Base-by-base conservation (phyloP, 2,113 vertebrate genomes). In the Calyptomena viridis region DNA sequence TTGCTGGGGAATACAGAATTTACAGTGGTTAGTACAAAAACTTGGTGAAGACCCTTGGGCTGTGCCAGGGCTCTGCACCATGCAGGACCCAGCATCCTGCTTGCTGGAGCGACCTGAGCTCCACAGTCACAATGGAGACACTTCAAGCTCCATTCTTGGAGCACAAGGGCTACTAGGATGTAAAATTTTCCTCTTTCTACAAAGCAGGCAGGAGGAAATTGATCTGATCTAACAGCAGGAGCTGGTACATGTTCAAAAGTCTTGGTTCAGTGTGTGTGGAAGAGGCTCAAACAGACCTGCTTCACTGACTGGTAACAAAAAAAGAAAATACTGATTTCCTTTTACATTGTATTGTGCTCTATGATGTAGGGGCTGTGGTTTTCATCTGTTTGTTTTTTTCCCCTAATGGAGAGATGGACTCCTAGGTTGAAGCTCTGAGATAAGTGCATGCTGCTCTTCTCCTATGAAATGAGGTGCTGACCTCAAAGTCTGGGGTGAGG, bases 301-400 rank as follows among this genome's bases (percentile, higher is more conserved):
- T 66, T 89, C 42, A 16, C 63, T 1, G 2, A 12, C 33, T 11
- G 52, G 8, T 39, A 55, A 47, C 14, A 63, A 11, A 46, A 50
- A 55, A 14, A 35, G 22, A 71, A 90, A 88, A 55, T 20, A 39
- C 19, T 37, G 8, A n/a, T 63, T 92, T 73, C 20, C 28, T 74
- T 87, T 86, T 37, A 20, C 35, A 3, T 2, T 56, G 13, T 18
- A 31, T 18, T 2, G 3, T 79, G 25, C n/a, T 80, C 31, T 11
- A 11, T n/a, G n/a, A 35, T 20, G 37, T 11, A 5, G 1, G 2
- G 7, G 2, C 6, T 87, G 44, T 23, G 33, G 3, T 25, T 39
- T 50, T 67, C 23, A 3, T 50, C 62, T 27, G 14, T 15, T 60
- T 63, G 9, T 11, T 55, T 35, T 66, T 75, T 21, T 7, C 2